Base-by-base conservation (phyloP, 2,888 invertebrate species). In the Idaea straminata region DNA sequence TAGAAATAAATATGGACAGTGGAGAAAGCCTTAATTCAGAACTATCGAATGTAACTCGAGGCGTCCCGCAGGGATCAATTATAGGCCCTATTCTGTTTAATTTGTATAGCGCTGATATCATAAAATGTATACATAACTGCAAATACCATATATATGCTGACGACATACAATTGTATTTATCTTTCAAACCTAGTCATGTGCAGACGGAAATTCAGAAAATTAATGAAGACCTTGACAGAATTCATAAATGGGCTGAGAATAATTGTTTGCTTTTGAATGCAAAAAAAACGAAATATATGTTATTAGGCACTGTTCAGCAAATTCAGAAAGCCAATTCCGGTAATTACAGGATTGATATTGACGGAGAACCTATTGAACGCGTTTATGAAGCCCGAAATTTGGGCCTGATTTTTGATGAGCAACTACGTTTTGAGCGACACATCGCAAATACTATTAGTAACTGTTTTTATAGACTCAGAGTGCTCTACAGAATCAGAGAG, bases 21-120 rank as follows among this genome's bases (percentile, higher is more conserved):
- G 63, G 63, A 10, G 25, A 36, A 0, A 0, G 6, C 0, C 5
- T 34, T 3, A 5, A 1, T 4, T 69, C 68, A 0, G n/a, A 59
- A 4, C 57, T 13, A 7, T 2, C 6, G 3, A 0, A 6, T 6
- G 57, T 67, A 0, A 58, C 15, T 3, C 64, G 68, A 62, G 68
- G 69, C 2, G 67, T 71, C 4, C 69, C 69, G 0, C 68, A 72
- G 10, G 68, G 68, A 0, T 73, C 69, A 0, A 64, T 72, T 15
- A 57, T 71, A 5, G 57, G 57, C 7, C 57, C 57, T 57, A 57
- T 57, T 57, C 15, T 57, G 3, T 57, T 57, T 3, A 57, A 57
- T 57, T 57, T 57, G 57, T 57, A 57, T 57, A 13, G 57, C 15
- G 57, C 57, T 5, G 62, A 62, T 34, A 57, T 62, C 15, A 34